Conservation (phyloP, 1,140 invertebrate genomes). For the Penaeus vannamei region DNA sequence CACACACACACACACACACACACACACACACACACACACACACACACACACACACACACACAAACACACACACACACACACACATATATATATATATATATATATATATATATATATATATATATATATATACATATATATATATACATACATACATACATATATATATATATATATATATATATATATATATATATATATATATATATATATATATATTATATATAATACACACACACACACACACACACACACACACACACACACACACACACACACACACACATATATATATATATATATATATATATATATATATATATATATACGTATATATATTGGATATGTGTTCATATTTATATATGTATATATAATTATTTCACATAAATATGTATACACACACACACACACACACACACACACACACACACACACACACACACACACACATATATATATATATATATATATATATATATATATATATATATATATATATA, state of each 20-base stretch:
- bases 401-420: too few species aligned
- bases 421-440: not conserved
- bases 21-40: too few species aligned
- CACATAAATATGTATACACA: not conserved
- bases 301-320: constrained; percentile 19
- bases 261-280: not conserved
- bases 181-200: constrained; percentile 33
- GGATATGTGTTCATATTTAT: not conserved
- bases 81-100: constrained; percentile 33
- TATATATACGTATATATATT: not conserved
- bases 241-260: not conserved
- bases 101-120: constrained; percentile 33
- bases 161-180: constrained; percentile 33
- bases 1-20: not conserved
- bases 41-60: constrained; percentile 6
- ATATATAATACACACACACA: not conserved
- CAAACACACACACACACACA: constrained; percentile 19
- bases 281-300: constrained; percentile 19
- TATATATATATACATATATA: constrained; percentile 24
- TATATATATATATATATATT: not conserved
- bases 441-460: constrained; percentile 1
- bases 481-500: constrained; percentile 27
- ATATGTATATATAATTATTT: constrained; percentile 8
- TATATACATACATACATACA: constrained; percentile 30
- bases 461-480: not conserved